Base-by-base conservation (phyloP, 2,888 invertebrate species). In the Nineta flava region DNA sequence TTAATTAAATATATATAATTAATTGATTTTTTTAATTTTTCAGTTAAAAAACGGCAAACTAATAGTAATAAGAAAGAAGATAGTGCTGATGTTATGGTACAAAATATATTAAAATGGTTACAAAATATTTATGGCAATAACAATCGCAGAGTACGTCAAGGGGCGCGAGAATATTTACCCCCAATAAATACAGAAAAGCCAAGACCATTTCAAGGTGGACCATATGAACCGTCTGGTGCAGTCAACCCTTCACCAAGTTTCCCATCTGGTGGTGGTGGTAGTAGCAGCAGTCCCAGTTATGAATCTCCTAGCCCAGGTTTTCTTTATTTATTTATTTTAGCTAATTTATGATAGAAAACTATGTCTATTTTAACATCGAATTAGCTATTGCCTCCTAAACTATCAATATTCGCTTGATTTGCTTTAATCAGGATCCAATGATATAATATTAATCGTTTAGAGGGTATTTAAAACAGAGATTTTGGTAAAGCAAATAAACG, bases 31-130 rank as follows among this genome's bases (percentile, higher is more conserved):
- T 38, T 38, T 38, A 13, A 13, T 38, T 38, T 38, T 15, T n/a
- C 38, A 38, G 38, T 38, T 38, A n/a, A 38, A 38, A 15, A 38
- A 38, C 3, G 38, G n/a, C n/a, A 38, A 38, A 38, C n/a, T 38
- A 38, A 38, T 38, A 9, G 15, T 38, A 4, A 44, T 5, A 21
- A 19, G 5, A 44, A 44, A 26, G 44, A 44, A 49, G 69, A 70
- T 21, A 76, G 73, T 55, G 75, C 79, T 48, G 83, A 83, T 60
- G 77, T 80, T 62, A 82, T 83, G 77, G 82, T 83, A 50, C 75
- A 77, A 63, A 80, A 83, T 61, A 77, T 84, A 56, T 74, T 84
- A 51, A 78, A 80, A 56, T 84, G 83, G 83, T 75, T 84, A 54
- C 83, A 83, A 63, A 79, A 78, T 55, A 74, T 81, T 52, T 81